Evolutionary conservation across 2,113 vertebrate species (phyloP), one percentile per base, ranked within the genome.

Genomic region (Pseudorectes ferrugineus): DNA sequence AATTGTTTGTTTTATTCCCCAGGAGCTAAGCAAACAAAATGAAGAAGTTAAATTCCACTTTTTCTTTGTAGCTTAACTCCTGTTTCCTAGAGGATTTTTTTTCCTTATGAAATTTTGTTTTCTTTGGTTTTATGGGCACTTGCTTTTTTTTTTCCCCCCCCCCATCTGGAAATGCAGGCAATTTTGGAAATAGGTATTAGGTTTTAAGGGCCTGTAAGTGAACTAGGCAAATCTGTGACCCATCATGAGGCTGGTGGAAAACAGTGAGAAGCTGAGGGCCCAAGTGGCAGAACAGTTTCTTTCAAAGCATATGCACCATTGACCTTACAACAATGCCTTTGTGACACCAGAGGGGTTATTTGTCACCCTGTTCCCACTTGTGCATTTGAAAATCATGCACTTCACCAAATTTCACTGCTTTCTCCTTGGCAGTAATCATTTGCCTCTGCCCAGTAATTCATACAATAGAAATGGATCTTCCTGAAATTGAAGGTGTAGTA

Each of bases 241-340:
- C 6, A 13, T 36, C 13, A 3, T 57, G 33, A 72, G 51, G 14
- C 15, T 38, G 38, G 3, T 70, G 31, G 49, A 76, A 79, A 38
- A 19, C 29, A 43, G 9, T 33, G 35, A 49, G 35, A 81, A 57
- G 24, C 26, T 51, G 45, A 61, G 24, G 8, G 29, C 28, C 31
- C 20, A 52, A 24, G 31, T 14, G 20, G 26, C 42, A 65, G 25
- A 33, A 51, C 13, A 45, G 15, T 48, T 81, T 75, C 10, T 67
- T 72, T n/a, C 66, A 35, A 55, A 14, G 7, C 3, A 1, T 1
- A 0, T 18, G 21, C 68, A 9, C 11, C 21, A 5, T 15, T 48
- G 28, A 62, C 46, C 13, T 83, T 77, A 12, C 0, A 1, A 4
- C 11, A 55, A 4, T 54, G 31, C 43, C 11, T 54, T 59, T 45